Evolutionary conservation across 2,113 vertebrate species (phyloP), one percentile per base, ranked within the genome.

Genomic region (Halichoeres trimaculatus): DNA sequence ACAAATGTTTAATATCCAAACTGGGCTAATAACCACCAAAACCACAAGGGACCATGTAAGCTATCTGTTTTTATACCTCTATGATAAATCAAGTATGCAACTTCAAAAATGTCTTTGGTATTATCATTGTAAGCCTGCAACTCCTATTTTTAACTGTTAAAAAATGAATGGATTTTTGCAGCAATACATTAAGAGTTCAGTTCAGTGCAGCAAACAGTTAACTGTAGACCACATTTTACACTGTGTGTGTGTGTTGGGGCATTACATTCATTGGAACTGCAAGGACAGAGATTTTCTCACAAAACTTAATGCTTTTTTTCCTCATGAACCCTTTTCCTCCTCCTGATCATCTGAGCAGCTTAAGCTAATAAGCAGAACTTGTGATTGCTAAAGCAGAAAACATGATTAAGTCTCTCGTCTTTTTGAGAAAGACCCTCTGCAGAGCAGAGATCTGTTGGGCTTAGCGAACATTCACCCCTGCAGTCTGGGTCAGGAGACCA

Each of bases 321-420:
- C 60, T 54, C 38, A 43, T 59, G 53, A 4, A 3, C 45, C 35
- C 36, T 68, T 36, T 70, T 84, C 36, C 52, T 64, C 71, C 78
- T 88, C 65, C 76, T 83, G 76, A 91, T 90, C 81, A 80, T 77
- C 87, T 73, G 75, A 76, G 81, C 75, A 76, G 88, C 85, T 90
- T 91, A 89, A 68, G 67, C 84, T 90, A 90, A 89, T 92, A 81
- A 65, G 88, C 88, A 83, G 85, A 91, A 90, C 85, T 80, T 84
- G 85, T 89, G 87, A 91, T 90, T 88, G 78, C 83, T 78, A 83
- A 90, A 80, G 84, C 86, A 88, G 86, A 88, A 91, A 91, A 92
- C 83, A 79, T 56, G 90, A 91, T 92, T 85, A 90, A 74, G 81
- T 69, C 62, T 72, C 58, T 76, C 62, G 9, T 76, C 72, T 69